Evolutionary conservation across 1,140 invertebrate genomes (phyloP), one percentile per base, ranked within the genome.

Genomic region (Drosophila kepulauana): DNA sequence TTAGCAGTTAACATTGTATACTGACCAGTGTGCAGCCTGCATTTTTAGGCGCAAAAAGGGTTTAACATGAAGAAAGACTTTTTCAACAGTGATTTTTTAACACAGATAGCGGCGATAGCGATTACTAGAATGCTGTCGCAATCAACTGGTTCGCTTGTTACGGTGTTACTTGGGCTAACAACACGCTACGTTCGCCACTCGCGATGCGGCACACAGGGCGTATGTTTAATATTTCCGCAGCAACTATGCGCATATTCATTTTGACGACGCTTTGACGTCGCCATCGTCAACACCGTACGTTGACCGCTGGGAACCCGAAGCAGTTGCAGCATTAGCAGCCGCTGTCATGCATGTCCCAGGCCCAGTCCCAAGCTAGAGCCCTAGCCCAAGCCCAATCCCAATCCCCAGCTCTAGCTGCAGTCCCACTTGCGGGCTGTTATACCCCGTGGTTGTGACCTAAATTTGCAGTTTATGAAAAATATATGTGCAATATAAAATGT

Each of bases 191-290:
- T 38, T 54, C 49, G 20, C 11, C 45, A 67, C 35, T 69, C 65
- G 69, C 81, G 56, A 48, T 81, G 82, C 74, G 73, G 73, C 81
- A 85, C 67, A 68, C 81, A 49, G 52, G 81, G 82, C 82, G 84
- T 87, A 87, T 88, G 84, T 78, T 87, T 88, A 87, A 87, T 87
- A 87, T 87, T 87, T 87, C 80, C 84, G 84, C 80, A 54, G 82
- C 85, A 80, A 78, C 76, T 88, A 88, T 87, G 84, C 79, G 84
- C 84, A 82, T 88, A 87, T 87, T 88, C 84, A 88, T 88, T 87
- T 88, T 87, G 77, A 76, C 51, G 67, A 79, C 69, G 69, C 68
- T 72, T 76, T 88, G 84, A 87, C 79, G 79, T 80, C 69, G 72
- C 54, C 57, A 58, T 43, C 63, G 63, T 72, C 69, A 56, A 62